phyloP scores from a whole-genome alignment of 2,113 vertebrate species.

The Alligator mississippiensis region DNA sequence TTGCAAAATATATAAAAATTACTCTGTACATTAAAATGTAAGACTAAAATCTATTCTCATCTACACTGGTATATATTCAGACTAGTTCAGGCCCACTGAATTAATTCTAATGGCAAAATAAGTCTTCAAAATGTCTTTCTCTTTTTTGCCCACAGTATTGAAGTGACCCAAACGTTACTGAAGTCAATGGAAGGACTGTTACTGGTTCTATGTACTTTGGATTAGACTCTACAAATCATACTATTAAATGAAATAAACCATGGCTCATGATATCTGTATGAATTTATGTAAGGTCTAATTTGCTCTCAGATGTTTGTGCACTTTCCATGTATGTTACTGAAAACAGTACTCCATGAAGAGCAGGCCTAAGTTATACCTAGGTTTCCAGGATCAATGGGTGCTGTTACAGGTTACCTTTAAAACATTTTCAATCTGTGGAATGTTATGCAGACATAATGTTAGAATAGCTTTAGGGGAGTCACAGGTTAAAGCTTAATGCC shows the following conservation, averaged over 20 bases:
- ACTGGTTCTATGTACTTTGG: background rate
- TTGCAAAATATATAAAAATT: background rate
- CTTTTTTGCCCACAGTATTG: background rate
- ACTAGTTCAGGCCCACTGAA: background rate
- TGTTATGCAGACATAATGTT: too few species aligned
- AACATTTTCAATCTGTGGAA: too few species aligned
- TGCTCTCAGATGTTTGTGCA: background rate
- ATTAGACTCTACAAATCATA: background rate
- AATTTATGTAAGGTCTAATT: background rate
- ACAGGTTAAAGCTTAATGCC: too few species aligned
- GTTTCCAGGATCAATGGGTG: background rate
- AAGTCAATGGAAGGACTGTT: background rate
- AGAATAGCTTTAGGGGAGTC: too few species aligned
- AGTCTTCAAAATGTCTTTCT: background rate
- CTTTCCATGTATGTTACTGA: background rate
- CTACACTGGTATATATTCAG: background rate
- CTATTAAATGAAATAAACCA: background rate
- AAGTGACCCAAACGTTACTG: background rate
- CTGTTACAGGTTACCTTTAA: too few species aligned
- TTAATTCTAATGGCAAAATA: background rate
- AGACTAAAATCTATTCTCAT: background rate
- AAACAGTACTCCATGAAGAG: background rate
- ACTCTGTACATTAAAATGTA: background rate
- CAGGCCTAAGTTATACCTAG: background rate
- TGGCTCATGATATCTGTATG: background rate